Base-by-base conservation (phyloP, 2,888 invertebrate genomes). In the Sussaba pulchella region DNA sequence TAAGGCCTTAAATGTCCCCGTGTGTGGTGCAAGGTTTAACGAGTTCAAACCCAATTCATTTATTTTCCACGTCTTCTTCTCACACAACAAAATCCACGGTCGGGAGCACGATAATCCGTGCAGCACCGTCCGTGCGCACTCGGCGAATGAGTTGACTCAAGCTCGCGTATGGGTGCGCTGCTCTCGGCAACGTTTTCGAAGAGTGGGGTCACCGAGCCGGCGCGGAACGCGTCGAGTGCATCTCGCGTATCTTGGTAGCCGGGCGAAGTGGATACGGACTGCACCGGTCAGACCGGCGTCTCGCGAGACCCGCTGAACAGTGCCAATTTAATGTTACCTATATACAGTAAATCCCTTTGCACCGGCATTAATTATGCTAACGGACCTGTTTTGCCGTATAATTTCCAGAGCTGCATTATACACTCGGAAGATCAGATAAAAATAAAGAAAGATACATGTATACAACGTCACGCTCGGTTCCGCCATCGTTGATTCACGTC, bases 201-300 rank as follows among this genome's bases (percentile, higher is more conserved):
- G n/a, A n/a, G n/a, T n/a, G n/a, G n/a, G n/a, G n/a, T n/a, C n/a
- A n/a, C n/a, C n/a, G n/a, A n/a, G n/a, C n/a, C n/a, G n/a, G n/a
- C 12, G 39, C 14, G 36, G 43, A 50, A 14, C n/a, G 43, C 24
- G 5, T 26, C 45, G 54, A 50, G 57, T 50, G 72, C 67, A 45
- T 41, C n/a, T n/a, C 67, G 76, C 80, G 76, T 81, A 81, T 67
- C 72, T 14, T 72, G 72, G 78, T 75, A 82, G 81, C 78, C 69
- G 8, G 57, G 36, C 39, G 17, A n/a, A 70, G 73, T 78, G 78
- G 81, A 81, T 81, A 77, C 76, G 63, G 47, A 63, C 54, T 50
- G 72, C 61, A 57, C 39, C 47, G 80, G 26, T 67, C 73, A 64
- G 78, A 73, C 67, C 72, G 63, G 69, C 57, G 76, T 69, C 21